Conservation (phyloP, 2,888 invertebrate species). For the Junonia oenone region DNA sequence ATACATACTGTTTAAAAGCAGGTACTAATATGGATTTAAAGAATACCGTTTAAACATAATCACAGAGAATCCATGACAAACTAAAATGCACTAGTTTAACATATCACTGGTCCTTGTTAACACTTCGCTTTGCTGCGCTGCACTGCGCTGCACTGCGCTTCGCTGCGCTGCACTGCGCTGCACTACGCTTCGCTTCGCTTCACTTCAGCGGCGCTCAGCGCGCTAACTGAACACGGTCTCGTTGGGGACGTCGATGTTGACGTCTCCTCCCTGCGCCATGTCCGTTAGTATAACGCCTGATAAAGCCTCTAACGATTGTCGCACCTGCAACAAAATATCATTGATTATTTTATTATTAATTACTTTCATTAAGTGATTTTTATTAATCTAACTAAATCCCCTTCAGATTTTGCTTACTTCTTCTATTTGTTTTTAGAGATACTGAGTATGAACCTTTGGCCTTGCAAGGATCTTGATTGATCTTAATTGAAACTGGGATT, state of each 20-base stretch:
- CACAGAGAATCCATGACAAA: constrained; percentile 11
- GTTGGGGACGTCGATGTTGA: constrained; percentile 51
- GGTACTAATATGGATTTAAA: neutral
- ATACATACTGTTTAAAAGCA: constrained; percentile 1
- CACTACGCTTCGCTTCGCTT: neutral
- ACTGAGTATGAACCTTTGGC: no score
- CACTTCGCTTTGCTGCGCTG: neutral
- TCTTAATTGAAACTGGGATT: no score
- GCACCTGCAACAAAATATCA: constrained; percentile 85
- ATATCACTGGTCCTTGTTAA: constrained; percentile 9
- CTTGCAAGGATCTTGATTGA: no score
- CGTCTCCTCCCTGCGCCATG: constrained; percentile 47
- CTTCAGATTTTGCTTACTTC: no score
- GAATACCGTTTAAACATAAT: constrained; percentile 5
- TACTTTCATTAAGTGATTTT: no score
- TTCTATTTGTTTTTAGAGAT: no score
- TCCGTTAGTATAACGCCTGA: constrained; percentile 82
- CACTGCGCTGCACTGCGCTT: neutral
- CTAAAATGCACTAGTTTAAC: constrained; percentile 20
- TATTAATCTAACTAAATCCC: no score
- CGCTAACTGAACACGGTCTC: constrained; percentile 69
- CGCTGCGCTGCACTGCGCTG: neutral
- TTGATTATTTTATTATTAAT: no score
- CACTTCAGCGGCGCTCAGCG: neutral
- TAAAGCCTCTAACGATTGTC: constrained; percentile 88